Conservation (phyloP, 2,113 vertebrate genomes). For the Prunella himalayana region DNA sequence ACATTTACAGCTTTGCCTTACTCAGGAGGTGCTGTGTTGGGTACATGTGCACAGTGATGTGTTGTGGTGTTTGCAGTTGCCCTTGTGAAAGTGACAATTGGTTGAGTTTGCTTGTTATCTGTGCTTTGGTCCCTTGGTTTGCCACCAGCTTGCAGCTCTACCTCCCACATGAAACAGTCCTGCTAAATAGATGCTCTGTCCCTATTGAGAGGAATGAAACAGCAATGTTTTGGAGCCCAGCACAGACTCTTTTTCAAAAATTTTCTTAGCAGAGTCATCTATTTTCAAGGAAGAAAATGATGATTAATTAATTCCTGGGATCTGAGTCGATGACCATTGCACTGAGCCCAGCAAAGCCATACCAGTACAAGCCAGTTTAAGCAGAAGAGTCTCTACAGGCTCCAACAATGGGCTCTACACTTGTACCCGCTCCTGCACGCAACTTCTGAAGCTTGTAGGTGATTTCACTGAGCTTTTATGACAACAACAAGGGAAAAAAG, state of each 20-base stretch:
- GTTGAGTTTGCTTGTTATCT: background rate
- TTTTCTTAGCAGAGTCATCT: background rate
- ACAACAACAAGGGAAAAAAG: conserved; percentile 4
- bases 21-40: rapidly evolving
- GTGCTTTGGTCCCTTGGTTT: background rate
- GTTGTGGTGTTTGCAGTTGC: rapidly evolving
- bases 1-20: background rate
- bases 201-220: background rate
- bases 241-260: background rate
- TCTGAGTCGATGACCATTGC: rapidly evolving
- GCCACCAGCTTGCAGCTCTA: background rate
- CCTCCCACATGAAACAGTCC: background rate
- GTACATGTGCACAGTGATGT: background rate
- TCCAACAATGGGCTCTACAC: background rate
- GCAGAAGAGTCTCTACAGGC: background rate
- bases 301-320: background rate
- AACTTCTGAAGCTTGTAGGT: conserved; percentile 2
- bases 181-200: background rate
- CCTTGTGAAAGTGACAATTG: background rate
- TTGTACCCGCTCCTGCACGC: rapidly evolving
- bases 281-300: background rate
- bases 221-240: background rate
- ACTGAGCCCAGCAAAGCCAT: background rate
- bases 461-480: conserved; percentile 36
- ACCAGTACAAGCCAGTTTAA: background rate